These are phyloP conservation scores for Melanotaenia nigrans DNA, from an alignment of 2,797 vertebrate genomes.

Conservation along the genomic window DNA sequence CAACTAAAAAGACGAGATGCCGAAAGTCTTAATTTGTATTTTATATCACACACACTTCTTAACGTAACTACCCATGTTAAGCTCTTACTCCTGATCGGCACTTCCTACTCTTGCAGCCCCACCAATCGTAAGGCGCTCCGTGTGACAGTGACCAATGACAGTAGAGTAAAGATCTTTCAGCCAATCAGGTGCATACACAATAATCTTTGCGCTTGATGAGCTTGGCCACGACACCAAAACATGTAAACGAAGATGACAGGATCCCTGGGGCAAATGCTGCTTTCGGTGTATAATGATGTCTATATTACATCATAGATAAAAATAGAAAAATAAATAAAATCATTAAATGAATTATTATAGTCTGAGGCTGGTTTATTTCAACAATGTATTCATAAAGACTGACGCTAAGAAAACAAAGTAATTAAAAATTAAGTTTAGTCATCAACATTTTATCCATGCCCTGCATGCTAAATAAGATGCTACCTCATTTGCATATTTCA, in stretches of 20 bases:
- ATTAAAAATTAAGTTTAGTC: too few relatives aligned
- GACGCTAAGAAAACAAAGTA: too few relatives aligned
- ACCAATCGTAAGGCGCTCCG: constrained; percentile 68
- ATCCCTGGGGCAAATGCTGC: neutral
- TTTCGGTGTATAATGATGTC: neutral
- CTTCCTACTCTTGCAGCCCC: constrained; percentile 65
- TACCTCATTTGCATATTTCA: too few relatives aligned
- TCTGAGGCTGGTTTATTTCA: too few relatives aligned
- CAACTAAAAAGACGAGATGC: neutral
- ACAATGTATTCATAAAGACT: too few relatives aligned
- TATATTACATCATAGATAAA: too few relatives aligned
- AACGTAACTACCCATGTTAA: constrained; percentile 57
- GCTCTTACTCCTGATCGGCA: constrained; percentile 55
- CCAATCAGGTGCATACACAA: constrained; percentile 84
- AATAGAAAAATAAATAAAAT: too few relatives aligned
- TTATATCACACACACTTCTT: constrained; percentile 50
- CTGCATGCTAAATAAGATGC: too few relatives aligned
- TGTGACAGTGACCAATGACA: constrained; percentile 72
- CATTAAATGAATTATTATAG: too few relatives aligned
- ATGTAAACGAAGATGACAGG: constrained; percentile 1
- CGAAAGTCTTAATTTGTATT: constrained; percentile 1
- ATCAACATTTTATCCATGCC: too few relatives aligned
- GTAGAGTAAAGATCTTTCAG: neutral
- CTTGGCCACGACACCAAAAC: constrained; percentile 76
- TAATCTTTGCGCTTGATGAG: constrained; percentile 51